Evolutionary conservation across 2,113 vertebrate species (phyloP).

Genomic region (Notiomystis cincta): DNA sequence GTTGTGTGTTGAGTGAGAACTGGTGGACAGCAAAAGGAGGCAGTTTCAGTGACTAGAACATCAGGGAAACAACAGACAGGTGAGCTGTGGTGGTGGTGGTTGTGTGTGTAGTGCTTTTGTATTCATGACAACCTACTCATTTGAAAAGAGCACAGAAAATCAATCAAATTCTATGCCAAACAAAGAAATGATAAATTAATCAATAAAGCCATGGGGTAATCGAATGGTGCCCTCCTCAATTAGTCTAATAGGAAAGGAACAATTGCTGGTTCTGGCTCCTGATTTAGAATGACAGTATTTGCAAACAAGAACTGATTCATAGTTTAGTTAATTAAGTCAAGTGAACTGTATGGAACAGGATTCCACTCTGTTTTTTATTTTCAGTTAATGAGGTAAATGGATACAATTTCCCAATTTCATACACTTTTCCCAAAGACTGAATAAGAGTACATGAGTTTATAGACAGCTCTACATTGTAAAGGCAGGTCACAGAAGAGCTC

Average conservation of each 20-base stretch:
- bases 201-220: constrained; percentile 32
- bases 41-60: background rate
- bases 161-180: constrained; percentile 38
- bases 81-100: background rate
- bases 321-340: constrained; percentile 4
- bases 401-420: background rate
- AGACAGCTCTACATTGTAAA: background rate
- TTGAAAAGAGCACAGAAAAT: constrained; percentile 28
- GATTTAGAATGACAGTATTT: background rate
- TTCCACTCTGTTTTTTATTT: background rate
- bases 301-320: constrained; percentile 5
- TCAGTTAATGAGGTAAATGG: background rate
- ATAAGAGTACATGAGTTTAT: background rate
- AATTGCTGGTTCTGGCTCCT: background rate
- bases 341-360: background rate
- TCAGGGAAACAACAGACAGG: background rate
- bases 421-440: background rate
- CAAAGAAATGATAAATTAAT: constrained; percentile 54
- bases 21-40: background rate
- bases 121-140: constrained; percentile 7
- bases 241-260: background rate
- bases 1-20: background rate
- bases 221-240: background rate
- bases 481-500: background rate
- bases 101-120: background rate